Base-by-base conservation (phyloP, 2,797 vertebrate genomes). In the Stomatorhinus walkeri region DNA sequence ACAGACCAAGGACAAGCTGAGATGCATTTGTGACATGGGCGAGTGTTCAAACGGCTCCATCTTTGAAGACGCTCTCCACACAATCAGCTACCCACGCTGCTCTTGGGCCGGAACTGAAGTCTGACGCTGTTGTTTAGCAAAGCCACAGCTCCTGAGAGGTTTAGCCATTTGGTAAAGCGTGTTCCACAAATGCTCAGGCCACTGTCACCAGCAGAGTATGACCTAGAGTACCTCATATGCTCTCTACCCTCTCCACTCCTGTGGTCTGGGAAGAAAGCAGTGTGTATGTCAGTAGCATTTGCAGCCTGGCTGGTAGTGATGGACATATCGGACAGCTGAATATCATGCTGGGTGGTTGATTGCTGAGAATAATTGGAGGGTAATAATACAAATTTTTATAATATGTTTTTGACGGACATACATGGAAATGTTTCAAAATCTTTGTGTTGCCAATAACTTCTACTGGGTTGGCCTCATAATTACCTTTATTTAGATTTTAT, bases 1-100 rank as follows among this genome's bases (percentile, higher is more conserved):
- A 94, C 94, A 95, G 94, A 93, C 94, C 94, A 95, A 95, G 95
- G 95, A 95, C 94, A 54, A 36, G 85, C 48, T 83, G 79, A 83
- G 79, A 49, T 83, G 79, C 22, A 6, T 86, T 86, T 86, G 85
- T 12, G 94, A 94, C 94, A 93, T 93, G 92, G 92, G 95, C 94
- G 95, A 94, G 94, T 90, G 93, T 93, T 94, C 89, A 92, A 91
- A 94, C 93, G 14, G 24, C 40, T 56, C 61, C 4, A 72, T 92
- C 91, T 95, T 93, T 94, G 91, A 94, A 95, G 92, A 91, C 90
- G 90, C 91, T 93, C 91, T 93, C 90, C 90, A 91, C 36, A n/a
- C 85, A 22, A 48, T 52, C n/a, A 19, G 19, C 52, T 59, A 16
- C 52, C 51, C 76, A 22, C 28, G 32, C 48, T 72, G 6, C 40